These are phyloP conservation scores for Apogon hyalosoma DNA, from an alignment of 2,797 vertebrate genomes.

Conservation along the genomic window DNA sequence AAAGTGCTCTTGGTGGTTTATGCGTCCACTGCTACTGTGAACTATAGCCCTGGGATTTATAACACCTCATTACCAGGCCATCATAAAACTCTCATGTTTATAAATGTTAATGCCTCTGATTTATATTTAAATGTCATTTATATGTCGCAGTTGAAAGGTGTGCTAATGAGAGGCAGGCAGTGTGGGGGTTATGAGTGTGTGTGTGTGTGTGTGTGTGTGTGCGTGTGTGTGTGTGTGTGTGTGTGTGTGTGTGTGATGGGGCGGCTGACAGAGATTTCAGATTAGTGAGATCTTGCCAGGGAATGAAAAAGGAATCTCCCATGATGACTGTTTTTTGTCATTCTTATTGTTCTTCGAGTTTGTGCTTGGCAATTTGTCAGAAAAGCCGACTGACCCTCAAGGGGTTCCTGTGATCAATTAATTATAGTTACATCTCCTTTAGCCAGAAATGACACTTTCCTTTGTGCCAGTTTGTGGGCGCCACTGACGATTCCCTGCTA, in stretches of 20 bases:
- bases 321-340: conserved; percentile 39
- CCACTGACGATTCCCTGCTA: conserved; percentile 48
- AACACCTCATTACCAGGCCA: conserved; percentile 68
- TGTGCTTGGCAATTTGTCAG: conserved; percentile 52
- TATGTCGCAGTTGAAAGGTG: conserved; percentile 70
- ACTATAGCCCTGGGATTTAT: conserved; percentile 69
- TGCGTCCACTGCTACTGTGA: conserved; percentile 52
- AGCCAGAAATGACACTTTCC: conserved; percentile 50
- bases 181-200: background rate
- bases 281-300: conserved; percentile 29
- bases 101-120: conserved; percentile 75
- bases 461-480: conserved; percentile 47
- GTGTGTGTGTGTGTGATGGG: background rate
- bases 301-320: conserved; percentile 54
- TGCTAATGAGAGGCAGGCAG: conserved; percentile 54
- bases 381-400: conserved; percentile 51
- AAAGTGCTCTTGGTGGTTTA: conserved; percentile 64
- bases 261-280: conserved; percentile 41
- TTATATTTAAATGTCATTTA: conserved; percentile 75
- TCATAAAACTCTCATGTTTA: conserved; percentile 75
- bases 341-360: conserved; percentile 58
- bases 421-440: conserved; percentile 62
- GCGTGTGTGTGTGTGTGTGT: too few relatives aligned
- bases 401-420: conserved; percentile 62
- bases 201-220: too few relatives aligned